These are phyloP conservation scores for Tympanuchus pallidicinctus DNA, from an alignment of 2,113 vertebrate genomes.

Conservation along the genomic window DNA sequence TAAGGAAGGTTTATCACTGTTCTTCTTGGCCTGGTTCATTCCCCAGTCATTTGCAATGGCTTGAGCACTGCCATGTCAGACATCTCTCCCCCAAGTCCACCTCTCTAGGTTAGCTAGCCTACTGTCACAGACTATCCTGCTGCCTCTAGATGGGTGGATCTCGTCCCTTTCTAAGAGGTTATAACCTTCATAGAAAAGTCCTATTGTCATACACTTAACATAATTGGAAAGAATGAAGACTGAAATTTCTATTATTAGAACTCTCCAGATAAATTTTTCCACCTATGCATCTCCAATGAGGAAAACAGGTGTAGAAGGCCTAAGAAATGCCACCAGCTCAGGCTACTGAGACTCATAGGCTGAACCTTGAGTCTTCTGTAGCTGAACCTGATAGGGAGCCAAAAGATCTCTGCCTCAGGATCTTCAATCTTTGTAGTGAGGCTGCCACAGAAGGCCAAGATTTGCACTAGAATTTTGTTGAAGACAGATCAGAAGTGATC, in stretches of 20 bases:
- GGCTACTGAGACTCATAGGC: not conserved
- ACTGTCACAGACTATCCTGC: too few relatives aligned
- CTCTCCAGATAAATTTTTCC: not conserved
- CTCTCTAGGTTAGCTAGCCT: not conserved
- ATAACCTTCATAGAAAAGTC: too few relatives aligned
- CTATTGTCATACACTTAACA: not conserved
- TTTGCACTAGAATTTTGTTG: not conserved
- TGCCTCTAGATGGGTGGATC: too few relatives aligned
- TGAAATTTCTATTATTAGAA: not conserved
- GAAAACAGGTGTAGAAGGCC: not conserved
- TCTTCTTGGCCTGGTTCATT: not conserved
- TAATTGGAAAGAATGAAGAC: not conserved
- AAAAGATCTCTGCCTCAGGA: not conserved
- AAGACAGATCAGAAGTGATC: not conserved
- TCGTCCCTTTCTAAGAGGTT: too few relatives aligned
- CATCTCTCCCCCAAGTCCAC: not conserved
- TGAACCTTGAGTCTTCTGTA: not conserved
- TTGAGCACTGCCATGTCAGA: not conserved
- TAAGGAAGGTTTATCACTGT: not conserved
- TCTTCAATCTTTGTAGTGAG: not conserved
- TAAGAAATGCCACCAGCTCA: not conserved
- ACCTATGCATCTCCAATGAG: not conserved
- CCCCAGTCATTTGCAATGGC: not conserved
- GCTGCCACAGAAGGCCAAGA: not conserved
- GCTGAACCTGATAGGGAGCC: not conserved